A percentile compares a stretch with the other conserved stretches of the same genome.
Conservation (phyloP, 1,140 invertebrate genomes). For the Papilio aristodemus region DNA sequence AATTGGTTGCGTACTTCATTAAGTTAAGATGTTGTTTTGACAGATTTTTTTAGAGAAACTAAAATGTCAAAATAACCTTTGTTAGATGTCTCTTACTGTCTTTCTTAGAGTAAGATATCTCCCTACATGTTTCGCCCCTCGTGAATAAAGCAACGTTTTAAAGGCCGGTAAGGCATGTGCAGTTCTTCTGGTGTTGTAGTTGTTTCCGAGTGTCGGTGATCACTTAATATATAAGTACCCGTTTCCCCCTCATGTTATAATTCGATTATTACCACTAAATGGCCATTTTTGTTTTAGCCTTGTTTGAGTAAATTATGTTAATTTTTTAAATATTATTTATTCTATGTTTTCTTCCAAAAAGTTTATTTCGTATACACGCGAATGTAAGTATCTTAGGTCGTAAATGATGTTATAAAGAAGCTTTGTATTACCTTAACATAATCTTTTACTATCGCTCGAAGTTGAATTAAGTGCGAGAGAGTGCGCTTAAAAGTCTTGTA, state of each 20-base stretch:
- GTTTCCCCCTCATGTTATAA: too few relatives aligned
- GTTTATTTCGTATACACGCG: background rate
- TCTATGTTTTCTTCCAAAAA: background rate
- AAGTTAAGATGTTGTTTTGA: background rate
- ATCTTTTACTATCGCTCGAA: slow-evolving; percentile 9
- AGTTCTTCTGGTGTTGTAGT: too few relatives aligned
- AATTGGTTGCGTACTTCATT: slow-evolving; percentile 6
- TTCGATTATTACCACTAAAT: too few relatives aligned
- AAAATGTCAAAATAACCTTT: too few relatives aligned
- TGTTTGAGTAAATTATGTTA: background rate
- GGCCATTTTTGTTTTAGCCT: too few relatives aligned
- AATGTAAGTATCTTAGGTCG: background rate
- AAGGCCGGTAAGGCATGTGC: too few relatives aligned
- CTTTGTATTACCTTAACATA: background rate
- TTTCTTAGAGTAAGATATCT: too few relatives aligned
- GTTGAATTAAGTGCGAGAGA: background rate
- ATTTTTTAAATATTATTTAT: background rate
- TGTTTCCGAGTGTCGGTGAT: too few relatives aligned
- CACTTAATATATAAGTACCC: too few relatives aligned
- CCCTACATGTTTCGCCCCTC: too few relatives aligned
- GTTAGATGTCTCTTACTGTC: too few relatives aligned
- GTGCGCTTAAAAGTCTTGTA: slow-evolving; percentile 3
- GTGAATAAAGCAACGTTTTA: too few relatives aligned
- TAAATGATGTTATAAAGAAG: slow-evolving; percentile 4
- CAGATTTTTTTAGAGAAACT: background rate